Conservation (phyloP, 2,888 invertebrate species). For the Hipparchia sbordonii region DNA sequence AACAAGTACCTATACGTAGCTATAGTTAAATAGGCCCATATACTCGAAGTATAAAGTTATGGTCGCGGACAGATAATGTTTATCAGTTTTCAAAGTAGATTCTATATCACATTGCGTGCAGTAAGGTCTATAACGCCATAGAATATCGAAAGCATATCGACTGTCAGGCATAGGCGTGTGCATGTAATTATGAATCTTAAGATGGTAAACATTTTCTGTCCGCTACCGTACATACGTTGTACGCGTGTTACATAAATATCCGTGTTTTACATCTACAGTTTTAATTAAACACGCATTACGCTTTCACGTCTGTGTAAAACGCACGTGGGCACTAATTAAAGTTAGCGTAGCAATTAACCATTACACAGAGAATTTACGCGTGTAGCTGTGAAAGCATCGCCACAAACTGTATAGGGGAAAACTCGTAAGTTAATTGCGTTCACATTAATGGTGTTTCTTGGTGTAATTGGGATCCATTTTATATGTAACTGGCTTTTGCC, state of each 20-base stretch:
- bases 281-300: conserved; percentile 23
- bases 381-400: conserved; percentile 11
- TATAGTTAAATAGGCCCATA: no score
- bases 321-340: conserved; percentile 23
- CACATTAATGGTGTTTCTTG: conserved; percentile 10
- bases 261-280: conserved; percentile 12
- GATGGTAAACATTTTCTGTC: no score
- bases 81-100: no score
- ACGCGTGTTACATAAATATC: conserved; percentile 5
- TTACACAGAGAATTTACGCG: conserved; percentile 18
- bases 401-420: conserved; percentile 5
- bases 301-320: conserved; percentile 10
- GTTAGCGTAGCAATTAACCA: conserved; percentile 14
- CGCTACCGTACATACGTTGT: no score
- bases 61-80: no score
- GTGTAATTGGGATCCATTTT: not conserved
- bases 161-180: no score
- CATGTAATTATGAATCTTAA: no score
- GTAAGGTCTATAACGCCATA: no score
- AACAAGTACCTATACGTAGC: no score
- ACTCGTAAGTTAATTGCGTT: conserved; percentile 15
- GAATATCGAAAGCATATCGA: no score
- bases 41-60: no score
- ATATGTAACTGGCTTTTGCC: not conserved
- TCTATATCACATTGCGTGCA: no score